Evolutionary conservation across 2,113 vertebrate species (phyloP).

Genomic region (Pterocles burchelli): DNA sequence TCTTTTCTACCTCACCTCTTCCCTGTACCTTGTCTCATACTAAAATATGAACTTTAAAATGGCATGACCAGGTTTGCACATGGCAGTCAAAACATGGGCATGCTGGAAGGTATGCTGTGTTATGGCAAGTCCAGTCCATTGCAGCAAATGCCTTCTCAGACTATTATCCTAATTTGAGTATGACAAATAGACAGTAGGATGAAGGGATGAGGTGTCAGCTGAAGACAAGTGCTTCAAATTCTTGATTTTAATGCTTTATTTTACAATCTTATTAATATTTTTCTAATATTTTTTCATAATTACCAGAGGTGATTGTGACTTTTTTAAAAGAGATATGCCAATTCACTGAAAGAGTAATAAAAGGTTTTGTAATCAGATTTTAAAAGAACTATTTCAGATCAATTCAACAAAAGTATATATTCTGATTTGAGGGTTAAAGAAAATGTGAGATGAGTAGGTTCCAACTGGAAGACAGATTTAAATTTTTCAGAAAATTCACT

Average conservation of each 20-base stretch:
- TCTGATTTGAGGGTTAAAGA: neutral
- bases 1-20: neutral
- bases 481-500: neutral
- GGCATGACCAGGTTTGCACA: neutral
- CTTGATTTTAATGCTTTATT: neutral
- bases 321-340: neutral
- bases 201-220: neutral
- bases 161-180: neutral
- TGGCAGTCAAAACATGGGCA: neutral
- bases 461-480: neutral
- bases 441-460: neutral
- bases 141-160: neutral
- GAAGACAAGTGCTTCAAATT: neutral
- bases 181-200: neutral
- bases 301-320: neutral
- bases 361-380: neutral
- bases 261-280: neutral
- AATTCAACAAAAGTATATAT: neutral
- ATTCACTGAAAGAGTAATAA: neutral
- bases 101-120: neutral
- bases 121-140: neutral
- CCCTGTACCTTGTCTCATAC: neutral
- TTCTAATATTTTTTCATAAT: neutral
- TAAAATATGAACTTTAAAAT: neutral
- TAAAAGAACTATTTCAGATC: neutral